Evolutionary conservation across 1,140 invertebrate species (phyloP), one percentile per base, ranked within the genome.

Genomic region (Caenorhabditis briggsae): DNA sequence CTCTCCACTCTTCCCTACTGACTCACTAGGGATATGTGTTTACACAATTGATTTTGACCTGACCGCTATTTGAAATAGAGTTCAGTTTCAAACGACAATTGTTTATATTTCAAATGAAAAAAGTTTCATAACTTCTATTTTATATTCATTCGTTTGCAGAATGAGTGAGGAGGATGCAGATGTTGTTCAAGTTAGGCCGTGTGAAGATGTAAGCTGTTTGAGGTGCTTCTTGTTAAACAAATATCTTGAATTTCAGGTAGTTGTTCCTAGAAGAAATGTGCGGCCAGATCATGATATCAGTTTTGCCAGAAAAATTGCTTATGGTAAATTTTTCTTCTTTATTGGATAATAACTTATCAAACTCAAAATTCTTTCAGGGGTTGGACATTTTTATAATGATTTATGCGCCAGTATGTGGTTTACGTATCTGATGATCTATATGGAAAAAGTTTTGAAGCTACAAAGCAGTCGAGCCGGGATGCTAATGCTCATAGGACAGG

Each of bases 331-430:
- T 48, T 48, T 18, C 46, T 5, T 14, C 11, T 70, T 14, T 18
- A 46, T n/a, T n/a, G n/a, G n/a, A n/a, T 70, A 25, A 46, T 0
- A 23, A 8, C 23, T 50, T 50, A 48, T 14, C 23, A 50, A 9
- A 65, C 43, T 18, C 7, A 58, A 0, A 1, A 86, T 48, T 48
- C 33, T 64, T 86, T 50, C 43, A 82, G 87, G 89, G 41, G 43
- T 89, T 89, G 96, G 96, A 0, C 97, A 98, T 93, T 95, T 98
- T 48, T 93, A 97, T 43, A 98, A 98, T 93, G 97, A 98, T 94
- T 94, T 98, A 8, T 97, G 96, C 93, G 96, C 97, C 53, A 96
- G 96, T 70, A 96, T 98, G 94, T 98, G 97, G 97, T 99, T 98
- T 92, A 96, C 96, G 0, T 99, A 98, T 93, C 93, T 97, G n/a